phyloP scores from a whole-genome alignment of 1,140 invertebrate genomes.

The Hylaeus volcanicus region DNA sequence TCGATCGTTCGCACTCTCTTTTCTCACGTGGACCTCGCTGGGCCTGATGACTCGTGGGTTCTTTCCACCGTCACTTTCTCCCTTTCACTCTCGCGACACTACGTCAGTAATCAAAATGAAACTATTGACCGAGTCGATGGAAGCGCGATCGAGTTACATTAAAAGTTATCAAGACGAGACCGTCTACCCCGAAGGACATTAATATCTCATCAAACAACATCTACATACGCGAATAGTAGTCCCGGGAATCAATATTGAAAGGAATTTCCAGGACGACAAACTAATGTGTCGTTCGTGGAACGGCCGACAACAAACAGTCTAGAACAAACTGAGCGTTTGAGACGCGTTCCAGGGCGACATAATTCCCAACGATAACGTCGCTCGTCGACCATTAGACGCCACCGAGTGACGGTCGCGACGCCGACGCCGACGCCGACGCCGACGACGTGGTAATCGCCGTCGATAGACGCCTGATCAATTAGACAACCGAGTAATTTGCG shows the following conservation, averaged over 20 bases:
- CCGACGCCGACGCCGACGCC: slow-evolving; percentile 30
- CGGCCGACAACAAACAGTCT: slow-evolving; percentile 13
- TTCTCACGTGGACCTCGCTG: no score
- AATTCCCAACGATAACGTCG: slow-evolving; percentile 41
- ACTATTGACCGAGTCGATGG: background rate
- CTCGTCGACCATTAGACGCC: slow-evolving; percentile 36
- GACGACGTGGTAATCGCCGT: slow-evolving; percentile 44
- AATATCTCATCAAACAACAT: slow-evolving; percentile 40
- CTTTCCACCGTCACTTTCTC: no score
- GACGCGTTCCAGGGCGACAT: slow-evolving; percentile 18
- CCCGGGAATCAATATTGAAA: slow-evolving; percentile 40
- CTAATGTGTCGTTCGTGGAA: slow-evolving; percentile 39
- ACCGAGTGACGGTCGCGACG: slow-evolving; percentile 21
- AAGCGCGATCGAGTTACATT: background rate
- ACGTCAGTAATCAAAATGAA: background rate
- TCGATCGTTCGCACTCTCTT: no score
- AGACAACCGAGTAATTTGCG: slow-evolving; percentile 53
- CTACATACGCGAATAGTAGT: background rate
- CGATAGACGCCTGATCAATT: slow-evolving; percentile 59
- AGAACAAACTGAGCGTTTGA: slow-evolving; percentile 12
- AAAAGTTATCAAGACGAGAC: slow-evolving; percentile 31
- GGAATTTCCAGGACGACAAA: slow-evolving; percentile 23
- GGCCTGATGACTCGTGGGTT: no score
- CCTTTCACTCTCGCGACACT: no score
- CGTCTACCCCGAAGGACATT: slow-evolving; percentile 13